Base-by-base conservation (phyloP, 2,797 vertebrate genomes). In the Pygocentrus nattereri region DNA sequence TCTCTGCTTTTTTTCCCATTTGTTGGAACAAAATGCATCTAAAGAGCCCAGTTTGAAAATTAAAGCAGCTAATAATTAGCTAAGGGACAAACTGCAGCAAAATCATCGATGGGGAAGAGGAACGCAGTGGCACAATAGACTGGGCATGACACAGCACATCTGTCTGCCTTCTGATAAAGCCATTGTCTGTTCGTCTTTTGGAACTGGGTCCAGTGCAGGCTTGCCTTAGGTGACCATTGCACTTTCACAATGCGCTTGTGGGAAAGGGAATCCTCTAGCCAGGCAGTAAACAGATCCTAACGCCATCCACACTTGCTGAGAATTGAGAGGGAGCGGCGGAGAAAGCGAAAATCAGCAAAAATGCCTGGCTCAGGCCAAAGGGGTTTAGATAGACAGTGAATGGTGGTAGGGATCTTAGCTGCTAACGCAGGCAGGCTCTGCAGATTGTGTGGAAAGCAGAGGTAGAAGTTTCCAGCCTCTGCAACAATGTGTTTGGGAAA, bases 141-240 rank as follows among this genome's bases (percentile, higher is more conserved):
- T 52, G 41, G 44, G 71, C 70, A 81, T 79, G 67, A 61, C 61
- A 47, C 70, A 75, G 71, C 38, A 47, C 50, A 70, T 65, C 76
- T 83, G 83, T 27, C 76, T 75, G 75, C 54, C 56, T 70, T 79
- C 41, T 76, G 81, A 85, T 84, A 86, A 86, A 82, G 78, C 79
- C 23, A 73, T 83, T 80, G 76, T 83, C 49, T 84, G 65, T 85
- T 85, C 84, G 78, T 88, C 80, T 85, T 84, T 81, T 73, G 67
- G 82, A 84, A 65, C 68, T 79, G 47, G 68, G 81, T 82, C 81
- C 83, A 86, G 74, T 78, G 59, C 27, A 72, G 58, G 23, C 23
- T 72, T 76, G 72, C 73, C 79, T 70, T 61, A 74, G 79, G 44
- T 84, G 77, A 87, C 75, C 84, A 81, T 54, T 79, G 65, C 52